A percentile compares a stretch with the other conserved stretches of the same genome.
Conservation (phyloP, 2,797 vertebrate species). For the Smutsia gigantea region DNA sequence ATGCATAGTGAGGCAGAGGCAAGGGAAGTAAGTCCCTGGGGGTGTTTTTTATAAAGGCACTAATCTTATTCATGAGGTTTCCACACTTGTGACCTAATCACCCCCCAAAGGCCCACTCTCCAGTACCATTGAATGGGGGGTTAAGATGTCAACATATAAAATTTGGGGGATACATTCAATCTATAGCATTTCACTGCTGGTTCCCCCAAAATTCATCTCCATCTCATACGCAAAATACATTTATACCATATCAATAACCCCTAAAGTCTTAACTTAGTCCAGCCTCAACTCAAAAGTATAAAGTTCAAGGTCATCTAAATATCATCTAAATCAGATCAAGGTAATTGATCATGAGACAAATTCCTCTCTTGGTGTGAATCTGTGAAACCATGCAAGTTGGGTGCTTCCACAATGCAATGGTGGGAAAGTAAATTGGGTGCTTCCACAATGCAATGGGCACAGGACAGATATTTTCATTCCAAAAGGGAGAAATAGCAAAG, state of each 20-base stretch:
- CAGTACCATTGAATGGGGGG: background rate
- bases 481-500: background rate
- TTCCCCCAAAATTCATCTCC: background rate
- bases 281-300: background rate
- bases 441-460: background rate
- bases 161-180: background rate
- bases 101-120: too few species aligned
- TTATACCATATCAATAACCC: background rate
- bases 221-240: background rate
- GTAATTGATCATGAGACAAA: background rate
- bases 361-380: background rate
- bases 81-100: background rate
- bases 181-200: background rate
- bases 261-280: background rate
- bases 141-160: background rate
- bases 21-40: background rate
- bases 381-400: background rate
- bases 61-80: background rate
- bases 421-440: background rate
- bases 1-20: background rate
- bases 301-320: background rate
- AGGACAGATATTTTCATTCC: background rate
- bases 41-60: background rate
- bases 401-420: background rate
- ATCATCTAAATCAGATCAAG: background rate